Evolutionary conservation across 2,797 vertebrate genomes (phyloP).

Genomic region (Etheostoma perlongum): DNA sequence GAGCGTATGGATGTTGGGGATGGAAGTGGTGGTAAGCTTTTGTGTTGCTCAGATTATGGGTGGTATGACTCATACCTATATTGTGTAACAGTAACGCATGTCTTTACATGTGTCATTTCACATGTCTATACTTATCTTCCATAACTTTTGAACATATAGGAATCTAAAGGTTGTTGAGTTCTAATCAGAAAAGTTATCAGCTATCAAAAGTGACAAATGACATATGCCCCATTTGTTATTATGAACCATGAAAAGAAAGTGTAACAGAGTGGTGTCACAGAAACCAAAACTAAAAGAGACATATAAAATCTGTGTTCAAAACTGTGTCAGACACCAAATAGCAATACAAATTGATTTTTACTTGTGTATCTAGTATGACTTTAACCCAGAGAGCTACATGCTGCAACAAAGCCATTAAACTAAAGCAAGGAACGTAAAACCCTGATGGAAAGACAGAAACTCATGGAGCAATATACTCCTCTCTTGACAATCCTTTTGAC

Average conservation of each 20-base stretch:
- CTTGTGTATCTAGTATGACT: constrained; percentile 9
- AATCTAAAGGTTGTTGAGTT: neutral
- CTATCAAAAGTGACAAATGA: constrained; percentile 15
- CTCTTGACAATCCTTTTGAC: constrained; percentile 76
- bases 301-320: neutral
- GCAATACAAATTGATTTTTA: neutral
- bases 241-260: neutral
- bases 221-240: constrained; percentile 3
- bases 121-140: constrained; percentile 17
- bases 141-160: neutral
- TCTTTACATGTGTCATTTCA: neutral
- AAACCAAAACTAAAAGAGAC: constrained; percentile 10
- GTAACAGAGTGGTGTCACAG: neutral
- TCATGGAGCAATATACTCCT: constrained; percentile 59
- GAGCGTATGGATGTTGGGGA: constrained; percentile 43
- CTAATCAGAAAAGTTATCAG: neutral
- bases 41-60: constrained; percentile 43
- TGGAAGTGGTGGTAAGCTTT: constrained; percentile 42
- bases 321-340: neutral
- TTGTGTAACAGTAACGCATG: constrained; percentile 28
- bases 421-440: constrained; percentile 41
- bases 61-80: constrained; percentile 53
- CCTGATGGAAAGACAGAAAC: constrained; percentile 55
- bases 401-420: constrained; percentile 49
- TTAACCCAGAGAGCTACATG: constrained; percentile 19